phyloP scores from a whole-genome alignment of 2,888 invertebrate species.

The Lottia scabra region DNA sequence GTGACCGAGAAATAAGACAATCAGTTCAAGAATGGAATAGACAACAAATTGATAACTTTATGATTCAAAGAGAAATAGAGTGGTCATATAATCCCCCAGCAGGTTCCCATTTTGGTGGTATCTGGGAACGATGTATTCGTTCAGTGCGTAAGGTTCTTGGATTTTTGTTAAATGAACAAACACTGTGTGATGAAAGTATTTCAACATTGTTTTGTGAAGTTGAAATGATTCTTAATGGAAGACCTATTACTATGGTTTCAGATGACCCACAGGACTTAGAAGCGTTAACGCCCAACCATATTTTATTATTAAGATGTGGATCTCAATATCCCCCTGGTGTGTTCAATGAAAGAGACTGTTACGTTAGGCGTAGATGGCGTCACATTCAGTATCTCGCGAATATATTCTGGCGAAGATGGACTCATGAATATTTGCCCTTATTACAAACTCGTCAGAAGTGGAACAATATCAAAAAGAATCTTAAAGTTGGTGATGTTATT shows the following conservation, averaged over 20 bases:
- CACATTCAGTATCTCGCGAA: neutral
- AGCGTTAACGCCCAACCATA: conserved; percentile 53
- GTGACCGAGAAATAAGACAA: conserved; percentile 13
- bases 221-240: conserved; percentile 25
- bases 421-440: conserved; percentile 21
- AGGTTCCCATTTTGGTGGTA: conserved; percentile 28
- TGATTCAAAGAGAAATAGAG: conserved; percentile 15
- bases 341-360: conserved; percentile 1
- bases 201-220: conserved; percentile 33
- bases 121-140: conserved; percentile 33
- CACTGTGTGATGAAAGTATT: conserved; percentile 8
- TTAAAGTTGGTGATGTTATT: neutral
- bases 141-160: conserved; percentile 25
- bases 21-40: conserved; percentile 19
- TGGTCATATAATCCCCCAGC: conserved; percentile 26
- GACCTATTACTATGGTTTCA: conserved; percentile 26
- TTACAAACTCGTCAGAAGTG: conserved; percentile 22
- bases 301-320: conserved; percentile 41
- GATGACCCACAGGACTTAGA: conserved; percentile 16
- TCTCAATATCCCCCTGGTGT: conserved; percentile 17
- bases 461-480: neutral
- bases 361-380: neutral
- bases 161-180: conserved; percentile 23
- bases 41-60: conserved; percentile 1
- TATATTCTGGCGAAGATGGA: conserved; percentile 12